phyloP scores from a whole-genome alignment of 2,113 vertebrate species.

The Aegithalos caudatus region DNA sequence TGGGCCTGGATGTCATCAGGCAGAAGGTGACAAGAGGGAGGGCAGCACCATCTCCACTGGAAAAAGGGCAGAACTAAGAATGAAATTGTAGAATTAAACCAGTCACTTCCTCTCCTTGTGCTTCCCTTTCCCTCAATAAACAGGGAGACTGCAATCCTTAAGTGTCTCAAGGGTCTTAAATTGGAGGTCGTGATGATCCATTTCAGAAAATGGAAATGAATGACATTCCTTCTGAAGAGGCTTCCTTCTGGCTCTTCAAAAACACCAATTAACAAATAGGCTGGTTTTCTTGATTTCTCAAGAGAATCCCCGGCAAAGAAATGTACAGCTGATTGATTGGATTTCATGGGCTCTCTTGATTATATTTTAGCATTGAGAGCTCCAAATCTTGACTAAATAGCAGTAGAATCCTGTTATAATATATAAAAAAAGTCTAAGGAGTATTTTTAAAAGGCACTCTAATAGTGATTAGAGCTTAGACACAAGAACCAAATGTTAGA shows the following conservation, averaged over 20 bases:
- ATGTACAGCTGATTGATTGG: not conserved
- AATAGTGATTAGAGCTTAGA: not conserved
- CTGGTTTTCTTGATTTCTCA: not conserved
- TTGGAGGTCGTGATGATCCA: not conserved
- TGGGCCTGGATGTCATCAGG: not conserved
- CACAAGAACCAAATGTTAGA: not conserved
- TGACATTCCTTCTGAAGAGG: not conserved
- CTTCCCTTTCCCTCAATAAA: not conserved
- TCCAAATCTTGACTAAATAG: not conserved
- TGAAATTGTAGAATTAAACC: not conserved
- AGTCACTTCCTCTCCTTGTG: not conserved
- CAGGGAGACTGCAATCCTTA: not conserved
- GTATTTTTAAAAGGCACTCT: not conserved
- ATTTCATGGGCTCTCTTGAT: not conserved
- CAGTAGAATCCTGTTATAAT: not conserved
- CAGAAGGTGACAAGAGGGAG: not conserved
- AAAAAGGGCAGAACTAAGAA: not conserved
- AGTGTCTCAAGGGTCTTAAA: not conserved
- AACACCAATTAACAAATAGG: not conserved
- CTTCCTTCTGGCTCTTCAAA: not conserved
- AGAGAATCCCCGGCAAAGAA: not conserved
- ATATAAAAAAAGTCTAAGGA: not conserved
- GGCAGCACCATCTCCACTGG: not conserved
- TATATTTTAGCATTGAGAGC: not conserved
- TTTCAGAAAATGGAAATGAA: not conserved